phyloP scores from a whole-genome alignment of 2,797 vertebrate species.

The Leptoclinus maculatus region DNA sequence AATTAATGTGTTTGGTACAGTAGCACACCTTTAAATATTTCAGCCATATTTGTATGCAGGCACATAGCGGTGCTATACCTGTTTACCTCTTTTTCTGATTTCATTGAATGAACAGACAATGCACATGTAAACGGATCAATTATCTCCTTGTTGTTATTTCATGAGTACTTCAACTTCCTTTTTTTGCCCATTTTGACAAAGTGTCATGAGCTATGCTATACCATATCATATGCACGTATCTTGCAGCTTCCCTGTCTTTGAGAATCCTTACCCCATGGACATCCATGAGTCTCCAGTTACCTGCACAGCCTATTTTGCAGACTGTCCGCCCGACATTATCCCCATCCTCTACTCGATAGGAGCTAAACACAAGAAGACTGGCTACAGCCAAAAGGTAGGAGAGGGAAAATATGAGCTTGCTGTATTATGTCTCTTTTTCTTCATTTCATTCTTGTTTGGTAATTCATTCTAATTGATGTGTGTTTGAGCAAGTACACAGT shows the following conservation, averaged over 20 bases:
- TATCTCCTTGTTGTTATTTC: neutral
- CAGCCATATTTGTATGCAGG: neutral
- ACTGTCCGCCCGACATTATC: constrained; percentile 97
- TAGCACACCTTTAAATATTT: neutral
- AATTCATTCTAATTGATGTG: neutral
- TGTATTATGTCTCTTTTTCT: neutral
- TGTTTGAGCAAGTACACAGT: neutral
- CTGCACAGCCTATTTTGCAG: constrained; percentile 96
- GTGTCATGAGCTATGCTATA: neutral
- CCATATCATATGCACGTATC: neutral
- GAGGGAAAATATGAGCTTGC: neutral
- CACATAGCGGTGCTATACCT: neutral
- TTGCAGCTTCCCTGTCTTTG: constrained; percentile 97
- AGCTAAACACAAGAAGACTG: constrained; percentile 97
- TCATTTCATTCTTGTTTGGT: neutral
- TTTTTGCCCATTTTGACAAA: neutral
- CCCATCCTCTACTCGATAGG: constrained; percentile 97
- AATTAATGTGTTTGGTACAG: neutral
- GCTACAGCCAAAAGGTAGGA: constrained; percentile 95
- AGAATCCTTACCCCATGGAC: constrained; percentile 99
- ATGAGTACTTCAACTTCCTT: neutral
- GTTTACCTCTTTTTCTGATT: neutral
- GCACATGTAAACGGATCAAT: neutral
- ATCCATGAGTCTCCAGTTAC: constrained; percentile 98
- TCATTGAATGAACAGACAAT: neutral